A percentile compares a stretch with the other conserved stretches of the same genome.
Conservation (phyloP, 2,888 invertebrate genomes). For the Petrophora chlorosata region DNA sequence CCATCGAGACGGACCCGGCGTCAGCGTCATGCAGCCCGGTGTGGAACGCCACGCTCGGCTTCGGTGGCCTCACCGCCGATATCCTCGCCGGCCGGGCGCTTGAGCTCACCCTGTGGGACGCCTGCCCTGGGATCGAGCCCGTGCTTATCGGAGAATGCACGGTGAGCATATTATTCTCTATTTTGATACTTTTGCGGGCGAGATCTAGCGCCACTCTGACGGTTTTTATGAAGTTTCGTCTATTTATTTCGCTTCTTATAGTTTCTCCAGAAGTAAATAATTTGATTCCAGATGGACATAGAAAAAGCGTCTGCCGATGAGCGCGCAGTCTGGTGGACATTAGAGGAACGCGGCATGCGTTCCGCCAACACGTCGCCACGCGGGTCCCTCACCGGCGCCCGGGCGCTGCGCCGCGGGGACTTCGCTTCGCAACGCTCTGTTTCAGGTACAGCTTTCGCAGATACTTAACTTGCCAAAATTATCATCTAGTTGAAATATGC, state of each 20-base stretch:
- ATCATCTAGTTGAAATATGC: slow-evolving; percentile 5
- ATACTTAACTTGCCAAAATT: too few species aligned
- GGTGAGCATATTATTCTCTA: slow-evolving; percentile 68
- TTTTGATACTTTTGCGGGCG: too few species aligned
- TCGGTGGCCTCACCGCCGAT: slow-evolving; percentile 91
- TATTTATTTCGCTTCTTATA: too few species aligned
- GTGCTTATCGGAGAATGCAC: slow-evolving; percentile 92
- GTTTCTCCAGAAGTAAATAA: too few species aligned
- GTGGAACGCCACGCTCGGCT: slow-evolving; percentile 96
- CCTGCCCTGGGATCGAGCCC: slow-evolving; percentile 91
- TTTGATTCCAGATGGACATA: slow-evolving; percentile 86
- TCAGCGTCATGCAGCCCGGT: slow-evolving; percentile 94
- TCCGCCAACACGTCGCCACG: slow-evolving; percentile 92
- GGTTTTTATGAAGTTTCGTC: not conserved
- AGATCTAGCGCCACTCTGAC: too few species aligned
- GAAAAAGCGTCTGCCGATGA: slow-evolving; percentile 94
- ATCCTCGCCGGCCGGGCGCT: slow-evolving; percentile 91
- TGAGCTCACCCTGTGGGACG: slow-evolving; percentile 95
- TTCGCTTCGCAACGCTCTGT: slow-evolving; percentile 90
- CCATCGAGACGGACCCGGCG: slow-evolving; percentile 92
- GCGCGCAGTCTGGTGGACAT: slow-evolving; percentile 94
- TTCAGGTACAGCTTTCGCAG: slow-evolving; percentile 81
- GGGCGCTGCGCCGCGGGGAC: slow-evolving; percentile 87
- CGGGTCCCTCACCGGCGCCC: slow-evolving; percentile 89
- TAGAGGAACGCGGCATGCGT: slow-evolving; percentile 92